Conservation (phyloP, 2,797 vertebrate genomes). For the Borostomias antarcticus region DNA sequence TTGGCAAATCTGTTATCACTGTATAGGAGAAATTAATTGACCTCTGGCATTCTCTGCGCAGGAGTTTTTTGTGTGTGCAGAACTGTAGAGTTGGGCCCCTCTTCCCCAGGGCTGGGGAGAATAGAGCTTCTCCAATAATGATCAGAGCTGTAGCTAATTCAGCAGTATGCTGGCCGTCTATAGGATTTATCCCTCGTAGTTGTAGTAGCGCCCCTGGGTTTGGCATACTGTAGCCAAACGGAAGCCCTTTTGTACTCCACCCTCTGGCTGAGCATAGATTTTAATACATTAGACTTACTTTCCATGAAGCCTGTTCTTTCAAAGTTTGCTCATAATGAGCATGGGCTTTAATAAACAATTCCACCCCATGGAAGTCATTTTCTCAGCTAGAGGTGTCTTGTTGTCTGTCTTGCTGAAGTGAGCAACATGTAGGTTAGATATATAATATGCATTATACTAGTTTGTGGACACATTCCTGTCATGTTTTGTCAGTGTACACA, state of each 20-base stretch:
- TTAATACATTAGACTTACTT: background rate
- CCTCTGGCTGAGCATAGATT: background rate
- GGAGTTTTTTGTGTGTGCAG: conserved; percentile 2
- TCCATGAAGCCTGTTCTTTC: background rate
- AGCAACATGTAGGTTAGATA: conserved; percentile 35
- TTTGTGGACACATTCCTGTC: background rate
- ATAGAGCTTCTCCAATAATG: conserved; percentile 20
- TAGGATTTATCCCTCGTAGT: conserved; percentile 8
- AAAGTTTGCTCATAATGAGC: conserved; percentile 20
- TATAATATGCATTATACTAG: conserved; percentile 17
- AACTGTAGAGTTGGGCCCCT: conserved; percentile 6
- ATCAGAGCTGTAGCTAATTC: conserved; percentile 21
- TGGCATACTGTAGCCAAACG: background rate
- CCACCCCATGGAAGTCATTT: conserved; percentile 30
- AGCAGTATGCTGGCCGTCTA: conserved; percentile 5
- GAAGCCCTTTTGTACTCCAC: conserved; percentile 1
- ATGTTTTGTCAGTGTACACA: too few relatives aligned
- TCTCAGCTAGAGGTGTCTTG: background rate
- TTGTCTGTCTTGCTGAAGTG: conserved; percentile 13
- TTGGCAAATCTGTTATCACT: conserved; percentile 43
- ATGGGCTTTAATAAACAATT: too few relatives aligned
- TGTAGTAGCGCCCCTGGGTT: conserved; percentile 16
- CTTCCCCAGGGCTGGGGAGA: conserved; percentile 13
- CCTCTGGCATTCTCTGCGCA: conserved; percentile 15
- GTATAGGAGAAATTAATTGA: conserved; percentile 27